These are phyloP conservation scores for Megaptera novaeangliae DNA, from an alignment of 2,113 vertebrate genomes.

Conservation along the genomic window DNA sequence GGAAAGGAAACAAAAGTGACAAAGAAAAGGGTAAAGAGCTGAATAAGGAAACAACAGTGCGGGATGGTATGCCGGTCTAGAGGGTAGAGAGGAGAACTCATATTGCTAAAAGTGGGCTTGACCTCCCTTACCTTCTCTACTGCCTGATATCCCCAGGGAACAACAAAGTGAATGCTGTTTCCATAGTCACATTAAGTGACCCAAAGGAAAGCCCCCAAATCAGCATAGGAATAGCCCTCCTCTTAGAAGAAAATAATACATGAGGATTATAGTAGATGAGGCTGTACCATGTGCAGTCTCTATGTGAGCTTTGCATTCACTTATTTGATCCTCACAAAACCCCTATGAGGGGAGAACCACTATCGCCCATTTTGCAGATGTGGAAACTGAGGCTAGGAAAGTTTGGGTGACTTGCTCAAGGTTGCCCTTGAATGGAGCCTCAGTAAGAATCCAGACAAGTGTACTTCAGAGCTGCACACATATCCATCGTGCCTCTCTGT, in stretches of 20 bases:
- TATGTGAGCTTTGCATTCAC: background rate
- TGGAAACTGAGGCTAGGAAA: background rate
- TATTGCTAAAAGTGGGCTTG: fast-evolving
- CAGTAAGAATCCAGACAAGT: background rate
- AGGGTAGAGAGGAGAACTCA: background rate
- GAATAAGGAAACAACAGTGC: background rate
- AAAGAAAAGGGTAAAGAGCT: background rate
- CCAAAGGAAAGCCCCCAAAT: background rate
- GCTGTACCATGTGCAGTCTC: fast-evolving
- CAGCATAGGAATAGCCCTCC: background rate
- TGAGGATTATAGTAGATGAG: background rate
- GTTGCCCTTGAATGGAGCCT: background rate
- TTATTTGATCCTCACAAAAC: background rate
- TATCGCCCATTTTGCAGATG: background rate
- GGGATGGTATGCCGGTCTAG: background rate
- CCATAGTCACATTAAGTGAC: background rate
- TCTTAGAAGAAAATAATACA: background rate
- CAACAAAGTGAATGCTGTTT: background rate
- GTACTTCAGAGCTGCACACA: background rate
- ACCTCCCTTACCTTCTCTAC: background rate
- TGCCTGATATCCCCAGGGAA: background rate
- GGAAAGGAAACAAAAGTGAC: background rate
- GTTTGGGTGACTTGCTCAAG: background rate
- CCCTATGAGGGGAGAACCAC: background rate
- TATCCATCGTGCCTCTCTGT: fast-evolving